Percentiles rank a stretch among this genome's conserved stretches.
phyloP scores from a whole-genome alignment of 1,140 invertebrate genomes.

The Leptopilina clavipes region DNA sequence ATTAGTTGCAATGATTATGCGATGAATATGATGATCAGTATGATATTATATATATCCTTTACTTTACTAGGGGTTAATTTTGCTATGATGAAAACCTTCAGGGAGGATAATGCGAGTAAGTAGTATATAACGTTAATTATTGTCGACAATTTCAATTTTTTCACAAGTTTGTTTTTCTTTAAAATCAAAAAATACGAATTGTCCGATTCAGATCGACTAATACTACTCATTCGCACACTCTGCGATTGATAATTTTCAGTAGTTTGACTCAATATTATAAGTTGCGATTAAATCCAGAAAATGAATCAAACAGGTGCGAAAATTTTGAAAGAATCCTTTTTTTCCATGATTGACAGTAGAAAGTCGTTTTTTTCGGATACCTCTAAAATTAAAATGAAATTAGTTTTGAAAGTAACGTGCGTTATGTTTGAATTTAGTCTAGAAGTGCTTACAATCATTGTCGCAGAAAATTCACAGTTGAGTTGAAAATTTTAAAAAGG shows the following conservation, averaged over 20 bases:
- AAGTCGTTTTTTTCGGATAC: no score
- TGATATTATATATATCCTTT: constrained; percentile 41
- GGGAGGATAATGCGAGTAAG: constrained; percentile 64
- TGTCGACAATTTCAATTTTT: neutral
- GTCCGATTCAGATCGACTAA: neutral
- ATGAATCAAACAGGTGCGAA: no score
- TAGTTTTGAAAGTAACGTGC: no score
- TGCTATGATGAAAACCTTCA: constrained; percentile 56
- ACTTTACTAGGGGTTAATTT: constrained; percentile 52
- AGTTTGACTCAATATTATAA: constrained; percentile 52
- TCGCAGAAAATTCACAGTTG: no score
- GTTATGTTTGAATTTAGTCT: no score
- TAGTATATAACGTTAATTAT: constrained; percentile 9
- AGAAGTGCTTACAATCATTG: no score
- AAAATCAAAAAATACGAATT: neutral
- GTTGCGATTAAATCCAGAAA: neutral
- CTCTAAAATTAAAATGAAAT: no score
- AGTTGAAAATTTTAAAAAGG: no score
- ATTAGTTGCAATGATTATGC: no score
- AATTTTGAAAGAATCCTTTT: no score
- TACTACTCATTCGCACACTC: neutral
- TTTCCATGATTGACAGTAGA: no score
- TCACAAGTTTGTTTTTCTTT: neutral
- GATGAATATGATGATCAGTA: no score
- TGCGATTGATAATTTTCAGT: constrained; percentile 35